Conservation (phyloP, 2,888 invertebrate species). For the Incurvaria masculella region DNA sequence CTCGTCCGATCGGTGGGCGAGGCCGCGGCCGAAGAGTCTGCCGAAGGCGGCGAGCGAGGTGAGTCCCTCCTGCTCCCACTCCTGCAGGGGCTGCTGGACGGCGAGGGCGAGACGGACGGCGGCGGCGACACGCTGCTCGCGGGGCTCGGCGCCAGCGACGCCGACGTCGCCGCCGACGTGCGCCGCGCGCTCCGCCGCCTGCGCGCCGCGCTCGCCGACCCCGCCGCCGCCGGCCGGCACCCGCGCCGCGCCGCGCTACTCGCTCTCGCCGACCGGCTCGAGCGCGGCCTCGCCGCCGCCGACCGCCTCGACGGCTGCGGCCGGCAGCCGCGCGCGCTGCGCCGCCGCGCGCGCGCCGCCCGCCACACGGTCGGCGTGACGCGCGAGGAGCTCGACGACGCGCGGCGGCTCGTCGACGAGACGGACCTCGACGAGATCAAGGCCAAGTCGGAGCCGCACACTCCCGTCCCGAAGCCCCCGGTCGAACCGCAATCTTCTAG, state of each 20-base stretch:
- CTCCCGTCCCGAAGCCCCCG: constrained; percentile 19
- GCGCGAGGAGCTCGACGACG: constrained; percentile 74
- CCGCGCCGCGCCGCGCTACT: constrained; percentile 61
- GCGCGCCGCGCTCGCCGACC: constrained; percentile 65
- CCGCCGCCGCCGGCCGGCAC: constrained; percentile 41
- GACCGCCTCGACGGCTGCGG: constrained; percentile 39
- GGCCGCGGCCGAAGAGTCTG: constrained; percentile 37
- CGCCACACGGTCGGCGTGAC: constrained; percentile 84
- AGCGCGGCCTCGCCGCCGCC: constrained; percentile 51
- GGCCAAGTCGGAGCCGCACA: constrained; percentile 30
- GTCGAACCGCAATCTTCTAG: constrained; percentile 34
- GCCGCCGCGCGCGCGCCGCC: constrained; percentile 60
- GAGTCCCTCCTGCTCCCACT: constrained; percentile 71
- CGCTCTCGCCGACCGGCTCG: constrained; percentile 65
- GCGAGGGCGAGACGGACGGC: constrained; percentile 18
- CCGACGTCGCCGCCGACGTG: constrained; percentile 70
- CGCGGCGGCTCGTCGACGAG: constrained; percentile 71
- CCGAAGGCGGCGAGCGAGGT: constrained; percentile 55
- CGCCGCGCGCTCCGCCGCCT: constrained; percentile 72
- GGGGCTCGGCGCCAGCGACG: constrained; percentile 50
- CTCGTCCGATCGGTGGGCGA: constrained; percentile 36
- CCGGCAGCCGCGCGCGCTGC: constrained; percentile 45
- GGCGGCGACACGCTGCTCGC: constrained; percentile 39
- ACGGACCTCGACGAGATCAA: constrained; percentile 39
- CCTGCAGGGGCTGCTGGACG: constrained; percentile 64